Conservation (phyloP, 1,140 invertebrate species). For the Eubasilissa regina region DNA sequence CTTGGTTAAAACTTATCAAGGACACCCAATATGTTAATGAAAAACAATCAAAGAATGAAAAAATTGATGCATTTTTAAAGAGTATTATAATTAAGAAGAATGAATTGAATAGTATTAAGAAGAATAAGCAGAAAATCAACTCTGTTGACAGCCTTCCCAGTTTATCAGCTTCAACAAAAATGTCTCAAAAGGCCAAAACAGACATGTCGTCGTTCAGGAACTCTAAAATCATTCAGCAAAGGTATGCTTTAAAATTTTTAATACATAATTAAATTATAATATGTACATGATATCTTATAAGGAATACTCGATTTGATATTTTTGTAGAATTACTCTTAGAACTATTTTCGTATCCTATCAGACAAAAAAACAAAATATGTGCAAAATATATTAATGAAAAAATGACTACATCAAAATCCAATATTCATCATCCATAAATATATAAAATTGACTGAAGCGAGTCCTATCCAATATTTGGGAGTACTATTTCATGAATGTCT, state of each 20-base stretch:
- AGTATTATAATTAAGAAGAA: constrained; percentile 65
- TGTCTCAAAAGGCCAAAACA: not conserved
- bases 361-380: not conserved
- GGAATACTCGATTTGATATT: not conserved
- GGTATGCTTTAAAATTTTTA: constrained; percentile 17
- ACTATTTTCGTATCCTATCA: not conserved
- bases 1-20: constrained; percentile 65
- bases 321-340: not conserved
- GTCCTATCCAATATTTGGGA: too few species aligned
- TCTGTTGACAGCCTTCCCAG: constrained; percentile 7
- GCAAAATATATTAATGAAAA: too few species aligned
- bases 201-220: not conserved
- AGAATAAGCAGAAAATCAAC: constrained; percentile 35
- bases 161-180: constrained; percentile 13
- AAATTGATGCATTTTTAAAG: constrained; percentile 66
- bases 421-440: too few species aligned
- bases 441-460: too few species aligned
- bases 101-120: constrained; percentile 54
- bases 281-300: not conserved
- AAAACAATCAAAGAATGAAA: constrained; percentile 58
- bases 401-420: too few species aligned
- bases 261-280: not conserved
- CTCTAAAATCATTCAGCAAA: constrained; percentile 44
- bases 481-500: too few species aligned
- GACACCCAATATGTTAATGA: constrained; percentile 63